Percentiles rank a stretch among this genome's conserved stretches.
Conservation (phyloP, 2,888 invertebrate genomes). For the Caenorhabditis doughertyi region DNA sequence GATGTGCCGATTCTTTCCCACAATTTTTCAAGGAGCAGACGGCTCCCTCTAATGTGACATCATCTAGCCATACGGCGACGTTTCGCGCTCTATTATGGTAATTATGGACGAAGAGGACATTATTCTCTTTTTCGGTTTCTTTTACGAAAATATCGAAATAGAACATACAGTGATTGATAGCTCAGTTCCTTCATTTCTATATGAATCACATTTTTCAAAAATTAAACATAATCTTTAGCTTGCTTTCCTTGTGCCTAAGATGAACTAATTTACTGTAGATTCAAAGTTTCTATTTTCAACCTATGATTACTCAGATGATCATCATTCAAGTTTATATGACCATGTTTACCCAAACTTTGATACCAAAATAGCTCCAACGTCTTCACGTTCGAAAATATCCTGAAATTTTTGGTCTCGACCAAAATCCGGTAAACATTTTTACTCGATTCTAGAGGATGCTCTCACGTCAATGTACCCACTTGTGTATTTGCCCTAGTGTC, state of each 20-base stretch:
- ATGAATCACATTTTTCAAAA: no score
- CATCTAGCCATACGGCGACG: conserved; percentile 43
- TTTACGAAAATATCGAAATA: background rate
- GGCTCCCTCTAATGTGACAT: conserved; percentile 35
- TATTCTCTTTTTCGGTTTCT: conserved; percentile 5
- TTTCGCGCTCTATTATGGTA: conserved; percentile 38
- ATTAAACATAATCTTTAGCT: background rate
- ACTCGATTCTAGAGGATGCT: conserved; percentile 16
- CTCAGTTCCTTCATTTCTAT: background rate
- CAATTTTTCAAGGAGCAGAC: conserved; percentile 19
- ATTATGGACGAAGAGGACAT: conserved; percentile 29
- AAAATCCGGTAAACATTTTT: conserved; percentile 43
- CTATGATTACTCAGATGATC: no score
- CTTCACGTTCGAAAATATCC: background rate
- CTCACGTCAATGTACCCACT: conserved; percentile 49
- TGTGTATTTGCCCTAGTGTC: conserved; percentile 17
- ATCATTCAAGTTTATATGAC: no score
- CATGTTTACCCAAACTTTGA: no score
- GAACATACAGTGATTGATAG: conserved; percentile 17
- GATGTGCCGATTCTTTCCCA: conserved; percentile 14
- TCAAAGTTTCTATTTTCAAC: no score
- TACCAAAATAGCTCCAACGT: background rate
- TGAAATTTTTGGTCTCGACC: background rate
- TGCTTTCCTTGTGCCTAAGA: no score
- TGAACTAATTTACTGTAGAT: no score